These are phyloP conservation scores for Rousettus leschenaultii DNA, from an alignment of 2,113 vertebrate genomes.

Conservation along the genomic window DNA sequence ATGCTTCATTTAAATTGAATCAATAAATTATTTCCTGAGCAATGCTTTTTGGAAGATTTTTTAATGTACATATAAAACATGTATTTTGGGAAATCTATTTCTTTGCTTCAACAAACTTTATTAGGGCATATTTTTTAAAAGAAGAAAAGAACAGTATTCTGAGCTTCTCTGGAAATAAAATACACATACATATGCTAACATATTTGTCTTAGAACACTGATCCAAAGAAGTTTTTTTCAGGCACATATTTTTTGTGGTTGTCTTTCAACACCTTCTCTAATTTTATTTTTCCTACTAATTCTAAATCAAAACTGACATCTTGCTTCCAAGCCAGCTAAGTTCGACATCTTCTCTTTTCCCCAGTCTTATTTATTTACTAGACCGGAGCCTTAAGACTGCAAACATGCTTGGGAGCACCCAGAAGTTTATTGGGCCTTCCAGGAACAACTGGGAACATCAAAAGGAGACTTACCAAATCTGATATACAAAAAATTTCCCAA, in stretches of 20 bases:
- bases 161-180: background rate
- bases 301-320: slow-evolving; percentile 42
- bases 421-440: background rate
- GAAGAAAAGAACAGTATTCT: background rate
- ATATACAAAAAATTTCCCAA: background rate
- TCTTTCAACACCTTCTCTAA: slow-evolving; percentile 32
- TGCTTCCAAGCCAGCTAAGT: background rate
- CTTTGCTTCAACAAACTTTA: background rate
- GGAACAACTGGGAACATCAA: background rate
- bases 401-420: background rate
- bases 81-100: background rate
- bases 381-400: background rate
- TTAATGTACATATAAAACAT: background rate
- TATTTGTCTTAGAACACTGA: background rate
- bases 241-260: background rate
- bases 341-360: background rate
- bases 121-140: background rate
- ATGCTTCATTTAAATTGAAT: slow-evolving; percentile 50
- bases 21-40: slow-evolving; percentile 75
- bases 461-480: background rate
- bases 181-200: background rate
- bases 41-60: slow-evolving; percentile 33
- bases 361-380: background rate
- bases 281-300: slow-evolving; percentile 40
- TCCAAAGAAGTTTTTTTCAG: background rate